Evolutionary conservation across 1,140 invertebrate genomes (phyloP), one percentile per base, ranked within the genome.

Genomic region (Drosophila cardini): DNA sequence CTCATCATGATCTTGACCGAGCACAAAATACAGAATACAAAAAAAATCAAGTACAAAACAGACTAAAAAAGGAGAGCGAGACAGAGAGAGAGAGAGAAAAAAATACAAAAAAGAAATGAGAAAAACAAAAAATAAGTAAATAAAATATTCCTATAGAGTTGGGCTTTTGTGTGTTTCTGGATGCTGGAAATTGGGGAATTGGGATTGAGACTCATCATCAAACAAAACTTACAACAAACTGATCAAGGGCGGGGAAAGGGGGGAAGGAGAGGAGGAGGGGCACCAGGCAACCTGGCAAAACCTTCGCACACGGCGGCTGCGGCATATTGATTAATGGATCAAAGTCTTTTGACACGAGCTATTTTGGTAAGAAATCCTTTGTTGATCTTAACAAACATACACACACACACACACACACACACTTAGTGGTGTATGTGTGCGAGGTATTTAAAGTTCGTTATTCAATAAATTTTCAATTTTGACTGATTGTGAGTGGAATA

Each of bases 391-490:
- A 84, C 83, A 84, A 73, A 87, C 46, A 80, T 62, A 86, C 72
- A 87, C 56, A 64, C 48, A 48, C 50, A 72, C 48, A 69, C 62
- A 48, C 64, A 60, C 57, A 52, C 43, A 69, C 53, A 64, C 46
- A 57, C 34, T 30, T 32, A 48, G 13, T 48, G 15, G 15, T 36
- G 32, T 45, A 4, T 45, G 13, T 18, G 10, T 32, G 13, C 6
- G 60, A 36, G 60, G 60, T 62, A 62, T 62, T 62, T 62, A 62
- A 62, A 52, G 63, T 78, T 72, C 60, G 83, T 89, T 87, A 91
- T 91, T 91, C 85, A 91, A 91, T 91, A 91, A 91, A 91, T 91
- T 90, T 91, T 91, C 90, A 91, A 91, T 91, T 91, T 91, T 91
- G 90, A 91, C 90, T 90, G 90, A 86, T 91, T 91, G 85, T 91